These are phyloP conservation scores for Eupeodes latifasciatus DNA, from an alignment of 2,888 invertebrate genomes.

Conservation along the genomic window DNA sequence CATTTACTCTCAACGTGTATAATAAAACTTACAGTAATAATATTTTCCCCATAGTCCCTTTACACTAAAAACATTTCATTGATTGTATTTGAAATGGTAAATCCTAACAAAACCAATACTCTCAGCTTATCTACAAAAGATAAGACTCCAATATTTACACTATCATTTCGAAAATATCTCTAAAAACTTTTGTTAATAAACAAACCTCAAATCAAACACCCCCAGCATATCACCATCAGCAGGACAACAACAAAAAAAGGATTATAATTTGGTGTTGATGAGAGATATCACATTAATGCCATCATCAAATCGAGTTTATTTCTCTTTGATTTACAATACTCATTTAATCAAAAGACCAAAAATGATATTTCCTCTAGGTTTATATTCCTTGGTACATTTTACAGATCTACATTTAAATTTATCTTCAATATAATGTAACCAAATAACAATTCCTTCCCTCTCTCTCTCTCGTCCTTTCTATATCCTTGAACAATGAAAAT, in stretches of 20 bases:
- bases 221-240: not conserved
- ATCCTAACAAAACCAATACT: not conserved
- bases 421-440: slow-evolving; percentile 32
- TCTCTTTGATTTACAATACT: slow-evolving; percentile 47
- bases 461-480: too few relatives aligned
- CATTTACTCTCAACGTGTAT: not conserved
- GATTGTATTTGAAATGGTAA: not conserved
- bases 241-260: not conserved
- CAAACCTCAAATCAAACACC: slow-evolving; percentile 39
- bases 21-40: not conserved
- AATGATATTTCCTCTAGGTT: slow-evolving; percentile 36
- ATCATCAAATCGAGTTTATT: slow-evolving; percentile 43
- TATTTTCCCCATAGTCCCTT: not conserved
- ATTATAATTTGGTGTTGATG: slow-evolving; percentile 26
- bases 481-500: slow-evolving; percentile 11
- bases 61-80: not conserved
- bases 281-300: slow-evolving; percentile 48
- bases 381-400: too few relatives aligned
- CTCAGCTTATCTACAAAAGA: not conserved
- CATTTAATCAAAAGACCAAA: slow-evolving; percentile 46
- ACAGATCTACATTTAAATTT: not conserved
- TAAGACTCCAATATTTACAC: not conserved
- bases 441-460: not conserved
- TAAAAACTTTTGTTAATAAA: slow-evolving; percentile 32
- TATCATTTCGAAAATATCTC: slow-evolving; percentile 2